These are phyloP conservation scores for Xylophagus ater DNA, from an alignment of 2,888 invertebrate species.

Conservation along the genomic window DNA sequence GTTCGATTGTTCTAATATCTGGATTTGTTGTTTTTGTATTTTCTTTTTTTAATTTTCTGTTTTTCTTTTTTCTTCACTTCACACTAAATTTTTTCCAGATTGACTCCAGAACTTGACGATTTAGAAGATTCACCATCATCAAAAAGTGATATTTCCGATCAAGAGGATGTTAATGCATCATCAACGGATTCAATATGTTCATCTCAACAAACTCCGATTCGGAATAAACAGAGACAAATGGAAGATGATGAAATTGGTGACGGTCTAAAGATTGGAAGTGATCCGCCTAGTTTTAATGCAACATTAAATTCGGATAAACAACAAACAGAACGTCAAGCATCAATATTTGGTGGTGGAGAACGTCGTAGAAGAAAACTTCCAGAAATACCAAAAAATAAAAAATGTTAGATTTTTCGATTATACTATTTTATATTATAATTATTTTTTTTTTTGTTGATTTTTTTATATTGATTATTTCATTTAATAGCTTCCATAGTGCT, in stretches of 20 bases:
- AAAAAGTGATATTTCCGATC: slow-evolving; percentile 58
- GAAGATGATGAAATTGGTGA: slow-evolving; percentile 41
- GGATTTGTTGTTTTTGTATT: too few relatives aligned
- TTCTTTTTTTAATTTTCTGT: slow-evolving; percentile 5
- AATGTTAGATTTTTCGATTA: slow-evolving; percentile 50
- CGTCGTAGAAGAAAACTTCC: slow-evolving; percentile 72
- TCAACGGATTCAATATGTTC: slow-evolving; percentile 11
- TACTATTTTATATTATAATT: slow-evolving; percentile 6
- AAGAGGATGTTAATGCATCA: slow-evolving; percentile 44
- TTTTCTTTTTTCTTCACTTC: slow-evolving; percentile 12
- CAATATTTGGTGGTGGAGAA: slow-evolving; percentile 38
- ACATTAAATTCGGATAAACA: too few relatives aligned
- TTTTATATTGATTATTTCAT: slow-evolving; percentile 2
- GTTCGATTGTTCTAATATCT: too few relatives aligned
- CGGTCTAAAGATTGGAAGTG: slow-evolving; percentile 29
- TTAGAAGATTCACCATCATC: slow-evolving; percentile 65
- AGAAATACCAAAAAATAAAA: slow-evolving; percentile 81
- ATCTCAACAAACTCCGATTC: slow-evolving; percentile 3
- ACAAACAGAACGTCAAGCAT: too few relatives aligned
- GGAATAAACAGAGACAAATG: slow-evolving; percentile 27
- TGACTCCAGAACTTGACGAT: slow-evolving; percentile 79
- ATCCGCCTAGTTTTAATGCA: too few relatives aligned
- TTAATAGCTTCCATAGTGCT: slow-evolving; percentile 49
- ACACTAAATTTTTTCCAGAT: slow-evolving; percentile 41
- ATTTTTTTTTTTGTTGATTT: slow-evolving; percentile 10